These are phyloP conservation scores for Erpetoichthys calabaricus DNA, from an alignment of 2,797 vertebrate genomes.

Conservation along the genomic window DNA sequence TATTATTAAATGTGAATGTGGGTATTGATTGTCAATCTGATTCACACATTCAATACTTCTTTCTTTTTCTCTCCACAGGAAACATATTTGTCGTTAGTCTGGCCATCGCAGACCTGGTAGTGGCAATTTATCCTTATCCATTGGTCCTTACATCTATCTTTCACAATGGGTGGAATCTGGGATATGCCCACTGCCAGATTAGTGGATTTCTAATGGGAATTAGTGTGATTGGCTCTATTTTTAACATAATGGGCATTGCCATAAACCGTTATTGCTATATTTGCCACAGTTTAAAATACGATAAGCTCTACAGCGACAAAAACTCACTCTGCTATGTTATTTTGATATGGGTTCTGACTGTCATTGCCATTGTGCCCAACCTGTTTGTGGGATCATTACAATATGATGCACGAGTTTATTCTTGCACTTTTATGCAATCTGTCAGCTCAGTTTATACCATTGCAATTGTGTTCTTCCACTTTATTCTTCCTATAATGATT, in stretches of 20 bases:
- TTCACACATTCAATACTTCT: not conserved
- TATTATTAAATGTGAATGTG: not conserved
- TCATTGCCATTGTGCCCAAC: constrained; percentile 83
- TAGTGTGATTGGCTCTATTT: constrained; percentile 89
- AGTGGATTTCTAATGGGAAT: constrained; percentile 92
- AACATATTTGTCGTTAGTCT: constrained; percentile 95
- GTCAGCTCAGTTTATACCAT: constrained; percentile 76
- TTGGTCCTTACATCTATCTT: constrained; percentile 84
- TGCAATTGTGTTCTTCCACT: constrained; percentile 85
- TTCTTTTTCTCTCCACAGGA: constrained; percentile 46
- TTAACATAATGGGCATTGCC: constrained; percentile 93
- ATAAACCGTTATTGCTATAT: constrained; percentile 94
- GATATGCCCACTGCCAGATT: constrained; percentile 81
- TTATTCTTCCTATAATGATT: constrained; percentile 58
- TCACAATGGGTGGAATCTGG: constrained; percentile 81
- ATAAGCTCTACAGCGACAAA: constrained; percentile 78
- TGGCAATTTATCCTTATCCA: constrained; percentile 89
- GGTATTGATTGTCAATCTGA: too few species aligned
- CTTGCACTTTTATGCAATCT: constrained; percentile 82
- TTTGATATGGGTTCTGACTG: constrained; percentile 77
- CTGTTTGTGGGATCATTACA: constrained; percentile 76
- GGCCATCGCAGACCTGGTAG: constrained; percentile 83
- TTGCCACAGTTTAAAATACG: constrained; percentile 89
- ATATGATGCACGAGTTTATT: constrained; percentile 84
- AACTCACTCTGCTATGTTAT: constrained; percentile 79